phyloP scores from a whole-genome alignment of 2,113 vertebrate genomes.

The Thunnus maccoyii region DNA sequence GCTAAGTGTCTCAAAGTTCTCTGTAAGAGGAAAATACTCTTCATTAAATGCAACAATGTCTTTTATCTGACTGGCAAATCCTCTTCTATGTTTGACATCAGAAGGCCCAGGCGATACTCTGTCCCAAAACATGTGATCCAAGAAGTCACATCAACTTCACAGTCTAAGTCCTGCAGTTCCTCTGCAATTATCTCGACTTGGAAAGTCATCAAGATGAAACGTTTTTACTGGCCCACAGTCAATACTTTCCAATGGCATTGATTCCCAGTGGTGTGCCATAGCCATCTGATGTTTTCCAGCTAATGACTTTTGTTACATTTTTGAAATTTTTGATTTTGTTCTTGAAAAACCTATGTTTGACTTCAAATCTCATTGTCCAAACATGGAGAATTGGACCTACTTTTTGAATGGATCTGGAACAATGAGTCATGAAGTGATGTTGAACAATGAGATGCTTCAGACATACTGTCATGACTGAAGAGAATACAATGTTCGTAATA shows the following conservation, averaged over 20 bases:
- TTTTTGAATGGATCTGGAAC: neutral
- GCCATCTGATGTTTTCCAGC: slow-evolving; percentile 19
- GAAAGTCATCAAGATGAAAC: neutral
- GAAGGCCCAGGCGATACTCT: too few species aligned
- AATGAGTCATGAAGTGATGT: neutral
- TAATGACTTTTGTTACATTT: neutral
- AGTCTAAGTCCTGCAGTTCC: neutral
- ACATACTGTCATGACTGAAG: neutral
- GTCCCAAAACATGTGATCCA: too few species aligned
- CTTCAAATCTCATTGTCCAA: slow-evolving; percentile 12
- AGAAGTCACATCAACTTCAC: neutral
- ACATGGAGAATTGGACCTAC: slow-evolving; percentile 9
- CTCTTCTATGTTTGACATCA: too few species aligned
- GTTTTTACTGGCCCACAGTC: slow-evolving; percentile 6
- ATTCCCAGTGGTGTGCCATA: slow-evolving; percentile 11
- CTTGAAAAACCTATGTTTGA: slow-evolving; percentile 20
- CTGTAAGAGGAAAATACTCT: too few species aligned
- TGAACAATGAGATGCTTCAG: neutral
- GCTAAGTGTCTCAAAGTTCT: too few species aligned
- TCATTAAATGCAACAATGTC: too few species aligned
- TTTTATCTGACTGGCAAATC: too few species aligned
- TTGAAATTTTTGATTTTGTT: slow-evolving; percentile 14
- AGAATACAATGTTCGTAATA: slow-evolving; percentile 6
- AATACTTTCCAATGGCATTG: slow-evolving; percentile 17
- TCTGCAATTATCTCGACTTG: neutral